Evolutionary conservation across 2,113 vertebrate species (phyloP), one percentile per base, ranked within the genome.

Genomic region (Chiloscyllium plagiosum): DNA sequence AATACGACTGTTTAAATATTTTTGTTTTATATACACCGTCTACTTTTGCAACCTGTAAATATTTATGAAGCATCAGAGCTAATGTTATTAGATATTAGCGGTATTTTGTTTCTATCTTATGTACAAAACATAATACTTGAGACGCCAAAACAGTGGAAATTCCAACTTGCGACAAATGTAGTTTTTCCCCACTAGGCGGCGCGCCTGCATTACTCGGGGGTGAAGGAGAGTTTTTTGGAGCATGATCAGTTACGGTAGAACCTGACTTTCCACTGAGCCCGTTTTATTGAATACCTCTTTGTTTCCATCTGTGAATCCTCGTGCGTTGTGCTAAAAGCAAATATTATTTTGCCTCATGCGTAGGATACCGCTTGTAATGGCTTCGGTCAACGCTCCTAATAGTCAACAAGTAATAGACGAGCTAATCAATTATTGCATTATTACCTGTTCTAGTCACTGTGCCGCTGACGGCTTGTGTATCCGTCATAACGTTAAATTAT

Each of bases 81-180:
- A 95, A 95, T 95, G 69, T 95, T 95, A 95, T 95, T 95, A 95
- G 68, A 72, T 95, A 95, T 95, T 70, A 95, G 94, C 94, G 94
- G 94, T 70, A 95, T 95, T 95, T 70, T 70, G 94, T 95, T 42
- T 95, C 72, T 95, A 95, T 95, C 69, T 95, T 24, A 95, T 95
- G 69, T 76, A 76, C 94, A 76, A 95, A 76, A 72, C 69, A 29
- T 95, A 72, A 33, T 26, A 72, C 37, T 95, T 26, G 26, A 95
- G 69, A 72, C 93, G 93, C 66, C 66, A 94, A 61, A 94, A 22
- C 93, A 50, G 93, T 50, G 12, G 47, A 95, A 95, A 95, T 5
- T 70, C 42, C 69, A 72, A 72, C 22, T 95, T 70, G 66, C 26
- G 69, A 52, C 52, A 72, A 95, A 29, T 50, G 68, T 70, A 68